Base-by-base conservation (phyloP, 2,888 invertebrate species). In the Himalopsyche anomala region DNA sequence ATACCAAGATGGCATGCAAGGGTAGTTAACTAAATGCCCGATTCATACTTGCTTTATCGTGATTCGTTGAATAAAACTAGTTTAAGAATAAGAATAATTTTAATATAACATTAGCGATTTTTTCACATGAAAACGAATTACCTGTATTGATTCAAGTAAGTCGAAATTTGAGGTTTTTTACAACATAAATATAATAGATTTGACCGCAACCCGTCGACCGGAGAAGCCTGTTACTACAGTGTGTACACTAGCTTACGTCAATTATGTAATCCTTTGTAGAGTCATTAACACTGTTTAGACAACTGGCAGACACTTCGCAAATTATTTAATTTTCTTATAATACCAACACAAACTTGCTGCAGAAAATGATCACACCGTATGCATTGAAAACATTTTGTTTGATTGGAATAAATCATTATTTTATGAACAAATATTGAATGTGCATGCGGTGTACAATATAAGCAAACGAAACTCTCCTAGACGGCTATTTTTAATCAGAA, bases 321-420 rank as follows among this genome's bases (percentile, higher is more conserved):
- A 62, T 62, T 62, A 19, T 62, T 62, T 4, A 19, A 8, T n/a
- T 62, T 19, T 62, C 62, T 62, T 19, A 19, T 9, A 62, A 19
- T 15, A 8, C 62, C 4, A n/a, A 19, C 62, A 19, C n/a, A 19
- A 62, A 19, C 62, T 62, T 62, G 62, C 28, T 62, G 62, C 62
- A 62, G 62, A 62, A 19, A 62, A 62, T 62, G 9, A 62, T 62
- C 28, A 62, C 28, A 62, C 56, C 6, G 62, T 19, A 11, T 62
- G 62, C 11, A 62, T 11, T 19, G 62, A 19, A 62, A 62, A 28
- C 19, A 62, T 62, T 62, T 62, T 62, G 28, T 62, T 62, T 62
- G 62, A 62, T 62, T 62, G 19, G 19, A 62, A 19, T 62, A 62
- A 62, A 62, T 62, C 62, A 62, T 62, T 62, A 62, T 62, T 62